A percentile compares a stretch with the other conserved stretches of the same genome.
Conservation (phyloP, 2,888 invertebrate species). For the Sesia bembeciformis region DNA sequence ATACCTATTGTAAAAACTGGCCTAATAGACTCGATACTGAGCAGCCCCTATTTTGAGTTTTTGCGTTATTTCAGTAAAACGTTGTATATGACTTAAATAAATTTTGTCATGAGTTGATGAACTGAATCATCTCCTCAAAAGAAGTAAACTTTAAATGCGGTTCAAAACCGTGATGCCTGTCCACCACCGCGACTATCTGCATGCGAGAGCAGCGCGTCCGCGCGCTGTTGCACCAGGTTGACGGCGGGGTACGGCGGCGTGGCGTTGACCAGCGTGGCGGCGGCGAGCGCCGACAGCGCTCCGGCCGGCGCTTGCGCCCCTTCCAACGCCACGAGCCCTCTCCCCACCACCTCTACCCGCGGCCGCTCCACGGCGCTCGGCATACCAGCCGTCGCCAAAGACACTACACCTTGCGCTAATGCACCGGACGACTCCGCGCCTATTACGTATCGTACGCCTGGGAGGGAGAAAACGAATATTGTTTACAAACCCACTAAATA, state of each 20-base stretch:
- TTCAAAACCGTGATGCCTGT: slow-evolving; percentile 67
- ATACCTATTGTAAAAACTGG: too few relatives aligned
- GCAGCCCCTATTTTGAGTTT: too few relatives aligned
- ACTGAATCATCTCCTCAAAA: too few relatives aligned
- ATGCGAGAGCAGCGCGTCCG: slow-evolving; percentile 78
- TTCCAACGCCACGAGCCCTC: slow-evolving; percentile 18
- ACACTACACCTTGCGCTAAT: slow-evolving; percentile 30
- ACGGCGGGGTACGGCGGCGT: slow-evolving; percentile 71
- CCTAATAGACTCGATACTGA: too few relatives aligned
- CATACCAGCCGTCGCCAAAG: slow-evolving; percentile 17
- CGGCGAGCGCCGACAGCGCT: slow-evolving; percentile 14
- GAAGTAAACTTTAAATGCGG: too few relatives aligned
- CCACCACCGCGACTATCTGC: slow-evolving; percentile 84
- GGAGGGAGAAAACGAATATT: neutral
- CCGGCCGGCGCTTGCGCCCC: slow-evolving; percentile 8
- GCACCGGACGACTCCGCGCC: slow-evolving; percentile 45
- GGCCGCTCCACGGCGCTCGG: slow-evolving; percentile 24
- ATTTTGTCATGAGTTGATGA: too few relatives aligned
- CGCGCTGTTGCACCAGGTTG: slow-evolving; percentile 79
- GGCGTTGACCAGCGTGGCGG: slow-evolving; percentile 11
- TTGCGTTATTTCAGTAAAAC: too few relatives aligned
- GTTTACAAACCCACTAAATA: too few relatives aligned
- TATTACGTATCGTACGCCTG: slow-evolving; percentile 52
- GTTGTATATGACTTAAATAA: too few relatives aligned
- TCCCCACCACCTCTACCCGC: slow-evolving; percentile 18